Evolutionary conservation across 2,888 invertebrate genomes (phyloP), one percentile per base, ranked within the genome.

Genomic region (Ormyrus pomaceus): DNA sequence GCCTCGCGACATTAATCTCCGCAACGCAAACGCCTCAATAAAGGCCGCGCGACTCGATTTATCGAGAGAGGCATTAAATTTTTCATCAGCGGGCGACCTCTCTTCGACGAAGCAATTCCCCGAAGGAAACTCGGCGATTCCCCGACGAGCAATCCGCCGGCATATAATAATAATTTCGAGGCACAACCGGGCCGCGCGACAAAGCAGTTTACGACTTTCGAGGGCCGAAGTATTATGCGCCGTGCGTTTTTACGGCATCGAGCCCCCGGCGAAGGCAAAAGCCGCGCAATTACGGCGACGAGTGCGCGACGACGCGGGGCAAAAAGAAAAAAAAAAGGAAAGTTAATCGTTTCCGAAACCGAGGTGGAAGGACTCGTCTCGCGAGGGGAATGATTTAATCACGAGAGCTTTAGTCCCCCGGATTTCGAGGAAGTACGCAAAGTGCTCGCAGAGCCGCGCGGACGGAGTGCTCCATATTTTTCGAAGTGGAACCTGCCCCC

Each of bases 271-370:
- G 65, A 66, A 66, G 34, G 34, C 34, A 34, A 34, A 34, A 34
- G 34, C 34, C 34, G 34, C 34, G 34, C 34, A 66, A 51, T 66
- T 51, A 51, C 50, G 50, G 51, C 1, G 51, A 19, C 61, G 61
- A 61, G 34, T 19, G 10, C 19, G 10, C 19, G 13, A 34, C 9
- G 19, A 5, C 5, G 53, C 51, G 73, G 7, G 19, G 50, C n/a
- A 19, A 19, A 4, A 34, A 56, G 13, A 61, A 75, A 75, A 66
- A 65, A 19, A 19, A 19, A 1, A 19, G 2, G 19, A 19, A 19
- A 62, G 70, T 69, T 77, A 70, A 77, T 70, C 62, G 56, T 50
- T 77, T 71, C 69, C 66, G 56, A 77, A 70, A 64, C 13, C 34
- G 62, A 51, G 51, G 10, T 19, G 53, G 50, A 53, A 55, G 45